Base-by-base conservation (phyloP, 2,113 vertebrate species). In the Tricholaema leucomelas region DNA sequence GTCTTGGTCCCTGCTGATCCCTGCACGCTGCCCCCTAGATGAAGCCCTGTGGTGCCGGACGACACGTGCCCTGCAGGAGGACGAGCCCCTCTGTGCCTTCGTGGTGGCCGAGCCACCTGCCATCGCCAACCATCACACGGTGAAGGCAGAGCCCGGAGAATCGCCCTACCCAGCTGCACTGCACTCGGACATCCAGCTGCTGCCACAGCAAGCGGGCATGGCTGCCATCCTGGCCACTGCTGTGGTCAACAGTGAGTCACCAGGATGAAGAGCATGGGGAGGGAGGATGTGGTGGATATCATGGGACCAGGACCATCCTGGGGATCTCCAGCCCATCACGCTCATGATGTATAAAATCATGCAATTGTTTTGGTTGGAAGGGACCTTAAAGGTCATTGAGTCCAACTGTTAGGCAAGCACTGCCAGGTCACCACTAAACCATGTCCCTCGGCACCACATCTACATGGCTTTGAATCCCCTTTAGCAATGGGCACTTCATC, bases 141-240 rank as follows among this genome's bases (percentile, higher is more conserved):
- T 97, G 92, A 98, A 99, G 75, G 94, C 97, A 6, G 98, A 98
- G 63, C 89, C 94, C 0, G 52, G 48, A 0, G 98, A 98, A 52
- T 74, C 97, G 0, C 35, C 91, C 2, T 98, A 98, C 93, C 97
- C 97, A 0, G 98, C 97, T 0, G 91, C 97, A 0, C 81, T 97
- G 44, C 98, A 87, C 93, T 93, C 98, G 0, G 99, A 99, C 76
- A 99, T 99, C 95, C 99, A 99, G 97, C 98, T 99, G 42, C 98
- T 99, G 81, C 99, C 99, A 0, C 99, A 99, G 97, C 99, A 99
- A 85, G 99, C 99, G 0, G 99, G 99, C 95, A 99, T 99, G 99
- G 99, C 99, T 0, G 98, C 99, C 90, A 99, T 99, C 94, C 96
- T 99, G 71, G 99, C 99, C 36, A 99, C 99, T 0, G 99, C 99